Evolutionary conservation across 2,888 invertebrate genomes (phyloP).

Genomic region (Plemyria rubiginata): DNA sequence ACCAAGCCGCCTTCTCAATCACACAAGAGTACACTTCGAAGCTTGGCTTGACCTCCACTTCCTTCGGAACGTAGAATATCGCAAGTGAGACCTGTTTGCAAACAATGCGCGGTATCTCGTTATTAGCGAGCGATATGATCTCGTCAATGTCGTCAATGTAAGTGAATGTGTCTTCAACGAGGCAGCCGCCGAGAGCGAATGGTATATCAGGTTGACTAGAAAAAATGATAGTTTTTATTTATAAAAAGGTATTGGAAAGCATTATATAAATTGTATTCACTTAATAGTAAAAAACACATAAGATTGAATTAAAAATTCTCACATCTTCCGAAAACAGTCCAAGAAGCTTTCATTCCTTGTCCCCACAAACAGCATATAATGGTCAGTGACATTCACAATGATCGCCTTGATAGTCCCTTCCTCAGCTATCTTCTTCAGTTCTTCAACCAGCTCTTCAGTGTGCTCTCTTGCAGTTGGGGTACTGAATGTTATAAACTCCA

Average conservation of each 20-base stretch:
- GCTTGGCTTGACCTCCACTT: constrained; percentile 46
- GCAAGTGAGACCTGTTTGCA: constrained; percentile 71
- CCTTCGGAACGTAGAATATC: constrained; percentile 69
- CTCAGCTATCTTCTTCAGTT: constrained; percentile 56
- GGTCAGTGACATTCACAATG: constrained; percentile 75
- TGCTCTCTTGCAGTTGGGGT: constrained; percentile 29
- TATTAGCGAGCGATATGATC: constrained; percentile 60
- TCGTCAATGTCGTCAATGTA: constrained; percentile 56
- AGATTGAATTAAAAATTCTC: constrained; percentile 49
- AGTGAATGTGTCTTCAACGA: constrained; percentile 69
- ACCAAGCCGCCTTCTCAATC: constrained; percentile 67
- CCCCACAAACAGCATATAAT: constrained; percentile 65
- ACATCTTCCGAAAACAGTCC: constrained; percentile 70
- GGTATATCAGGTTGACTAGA: constrained; percentile 74
- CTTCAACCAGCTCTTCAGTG: constrained; percentile 53
- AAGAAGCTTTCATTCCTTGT: constrained; percentile 68
- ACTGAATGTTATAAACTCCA: constrained; percentile 67
- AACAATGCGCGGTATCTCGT: constrained; percentile 58
- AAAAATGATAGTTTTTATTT: constrained; percentile 29
- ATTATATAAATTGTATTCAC: too few species aligned
- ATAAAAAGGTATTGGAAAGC: too few species aligned
- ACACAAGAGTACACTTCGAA: constrained; percentile 75
- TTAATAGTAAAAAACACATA: background rate
- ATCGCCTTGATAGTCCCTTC: constrained; percentile 67
- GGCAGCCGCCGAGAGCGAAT: constrained; percentile 77